These are phyloP conservation scores for Plusia festucae DNA, from an alignment of 2,888 invertebrate species.

Conservation along the genomic window DNA sequence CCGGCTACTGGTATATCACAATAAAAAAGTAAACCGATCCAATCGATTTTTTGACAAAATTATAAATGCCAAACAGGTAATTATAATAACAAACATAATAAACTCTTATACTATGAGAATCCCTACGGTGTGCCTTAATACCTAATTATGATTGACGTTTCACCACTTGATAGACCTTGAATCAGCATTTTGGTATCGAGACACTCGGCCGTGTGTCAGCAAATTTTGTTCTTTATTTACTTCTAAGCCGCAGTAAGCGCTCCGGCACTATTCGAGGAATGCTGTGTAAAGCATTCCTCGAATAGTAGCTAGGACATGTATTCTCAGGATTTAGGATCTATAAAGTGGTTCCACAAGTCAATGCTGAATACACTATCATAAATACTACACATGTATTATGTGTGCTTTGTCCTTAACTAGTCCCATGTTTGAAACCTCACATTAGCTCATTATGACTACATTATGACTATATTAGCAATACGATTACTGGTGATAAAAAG, in stretches of 20 bases:
- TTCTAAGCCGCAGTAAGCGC: slow-evolving; percentile 14
- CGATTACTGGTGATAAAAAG: slow-evolving; percentile 23
- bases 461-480: slow-evolving; percentile 17
- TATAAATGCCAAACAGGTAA: slow-evolving; percentile 45
- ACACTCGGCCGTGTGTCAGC: slow-evolving; percentile 12
- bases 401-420: slow-evolving; percentile 33
- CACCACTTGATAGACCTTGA: slow-evolving; percentile 43
- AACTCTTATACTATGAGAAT: slow-evolving; percentile 24
- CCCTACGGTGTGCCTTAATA: slow-evolving; percentile 29
- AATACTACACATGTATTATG: slow-evolving; percentile 15
- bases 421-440: slow-evolving; percentile 49
- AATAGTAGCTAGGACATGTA: background rate
- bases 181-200: slow-evolving; percentile 25
- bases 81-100: slow-evolving; percentile 15
- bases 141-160: slow-evolving; percentile 46
- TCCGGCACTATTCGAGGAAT: slow-evolving; percentile 9
- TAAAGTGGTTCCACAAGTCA: slow-evolving; percentile 46
- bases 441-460: slow-evolving; percentile 23
- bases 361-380: slow-evolving; percentile 23
- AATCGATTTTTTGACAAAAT: slow-evolving; percentile 49
- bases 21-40: slow-evolving; percentile 49
- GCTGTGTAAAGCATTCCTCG: too few species aligned
- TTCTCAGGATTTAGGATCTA: slow-evolving; percentile 22
- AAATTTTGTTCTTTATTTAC: slow-evolving; percentile 20
- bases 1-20: slow-evolving; percentile 38